Conservation (phyloP, 1,140 invertebrate species). For the Pogonomyrmex californicus region DNA sequence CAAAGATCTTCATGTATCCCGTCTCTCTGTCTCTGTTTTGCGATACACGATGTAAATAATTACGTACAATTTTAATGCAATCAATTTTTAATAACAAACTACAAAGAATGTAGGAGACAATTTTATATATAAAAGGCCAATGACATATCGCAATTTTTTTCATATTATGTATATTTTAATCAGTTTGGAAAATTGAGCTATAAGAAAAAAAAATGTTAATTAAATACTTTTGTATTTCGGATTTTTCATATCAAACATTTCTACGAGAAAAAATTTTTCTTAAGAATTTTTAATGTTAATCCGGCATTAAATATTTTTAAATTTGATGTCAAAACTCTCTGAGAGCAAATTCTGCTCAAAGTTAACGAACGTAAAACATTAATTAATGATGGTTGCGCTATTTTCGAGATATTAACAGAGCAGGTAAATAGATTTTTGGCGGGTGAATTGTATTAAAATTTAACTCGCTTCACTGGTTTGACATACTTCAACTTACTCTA, state of each 20-base stretch:
- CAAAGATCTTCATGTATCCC: background rate
- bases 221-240: background rate
- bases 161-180: background rate
- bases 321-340: background rate
- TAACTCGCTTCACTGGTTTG: background rate
- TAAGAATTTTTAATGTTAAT: background rate
- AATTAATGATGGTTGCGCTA: background rate
- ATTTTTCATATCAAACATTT: background rate
- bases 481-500: background rate
- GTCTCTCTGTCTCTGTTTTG: background rate
- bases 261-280: background rate
- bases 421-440: slow-evolving; percentile 4
- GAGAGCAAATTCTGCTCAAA: background rate
- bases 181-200: background rate
- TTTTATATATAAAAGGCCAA: background rate
- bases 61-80: slow-evolving; percentile 14
- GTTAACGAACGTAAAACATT: background rate
- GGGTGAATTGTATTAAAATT: slow-evolving; percentile 30
- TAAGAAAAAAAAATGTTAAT: background rate
- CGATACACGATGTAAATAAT: slow-evolving; percentile 40
- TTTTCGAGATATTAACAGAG: slow-evolving; percentile 26
- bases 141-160: background rate
- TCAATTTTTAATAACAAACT: background rate
- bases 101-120: background rate
- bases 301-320: background rate